Evolutionary conservation across 2,888 invertebrate species (phyloP), one percentile per base, ranked within the genome.

Genomic region (Phymatocera aterrima): DNA sequence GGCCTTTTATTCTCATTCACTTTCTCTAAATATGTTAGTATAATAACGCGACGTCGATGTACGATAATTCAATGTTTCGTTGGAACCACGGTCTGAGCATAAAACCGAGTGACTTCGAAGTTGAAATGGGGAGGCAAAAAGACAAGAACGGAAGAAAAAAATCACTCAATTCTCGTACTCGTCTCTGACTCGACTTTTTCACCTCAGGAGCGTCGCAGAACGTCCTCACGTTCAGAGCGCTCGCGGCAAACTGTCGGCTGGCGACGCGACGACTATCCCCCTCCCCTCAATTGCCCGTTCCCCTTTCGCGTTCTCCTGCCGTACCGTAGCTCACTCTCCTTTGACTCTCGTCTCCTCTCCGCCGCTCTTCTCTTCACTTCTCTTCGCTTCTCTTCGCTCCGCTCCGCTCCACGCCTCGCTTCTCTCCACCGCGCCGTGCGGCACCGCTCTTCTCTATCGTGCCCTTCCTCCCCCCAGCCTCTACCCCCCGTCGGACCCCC

Each of bases 201-300:
- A 24, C 28, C 60, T 60, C 51, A 74, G 65, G 78, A 83, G 82
- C 84, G 82, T 82, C 78, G 85, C 85, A 84, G 93, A 94, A 94
- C 94, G 94, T 95, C 93, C 93, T 94, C 92, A 93, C 94, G 93
- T 94, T 93, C 92, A 94, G 94, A 94, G 95, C 95, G 93, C 95
- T 95, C 95, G 95, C 95, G 94, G 94, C 95, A 93, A 93, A 95
- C 94, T 94, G 93, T 89, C 92, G 87, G 91, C 92, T 91, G 88
- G 91, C 88, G 86, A 84, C 85, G 87, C 86, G 88, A 88, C 90
- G 89, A 87, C 90, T 89, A 87, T 86, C 88, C 87, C 87, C 87
- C 86, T 89, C 87, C 86, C 85, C 86, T 87, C 86, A 80, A 77
- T 82, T 79, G 79, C 80, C 83, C 83, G 85, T 82, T 82, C 79